Conservation (phyloP, 2,888 invertebrate species). For the Scaptomyza tumidula region DNA sequence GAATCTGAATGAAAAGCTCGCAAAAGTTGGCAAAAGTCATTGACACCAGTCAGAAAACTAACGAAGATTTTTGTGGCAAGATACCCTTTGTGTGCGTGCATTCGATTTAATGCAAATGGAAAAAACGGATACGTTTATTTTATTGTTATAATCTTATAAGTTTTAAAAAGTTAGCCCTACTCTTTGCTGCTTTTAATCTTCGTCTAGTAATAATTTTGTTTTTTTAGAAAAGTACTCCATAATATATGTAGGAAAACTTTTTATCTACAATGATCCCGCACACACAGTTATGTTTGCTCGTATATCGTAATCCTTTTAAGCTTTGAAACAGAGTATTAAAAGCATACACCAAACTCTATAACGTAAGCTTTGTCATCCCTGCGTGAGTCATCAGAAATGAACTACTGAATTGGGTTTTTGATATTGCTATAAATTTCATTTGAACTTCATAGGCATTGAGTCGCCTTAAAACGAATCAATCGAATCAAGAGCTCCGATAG, state of each 20-base stretch:
- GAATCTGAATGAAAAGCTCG: conserved; percentile 6
- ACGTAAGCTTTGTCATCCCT: conserved; percentile 33
- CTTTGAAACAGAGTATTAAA: not conserved
- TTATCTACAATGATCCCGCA: not conserved
- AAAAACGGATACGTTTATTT: too few relatives aligned
- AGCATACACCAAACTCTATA: not conserved
- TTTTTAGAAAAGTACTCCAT: too few relatives aligned
- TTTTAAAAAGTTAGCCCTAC: too few relatives aligned
- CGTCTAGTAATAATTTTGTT: too few relatives aligned
- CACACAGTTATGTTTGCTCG: too few relatives aligned
- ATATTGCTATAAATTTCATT: conserved; percentile 13
- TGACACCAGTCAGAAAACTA: conserved; percentile 27
- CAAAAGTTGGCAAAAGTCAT: conserved; percentile 43
- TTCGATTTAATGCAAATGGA: too few relatives aligned
- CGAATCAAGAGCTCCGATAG: not conserved
- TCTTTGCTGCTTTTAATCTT: too few relatives aligned
- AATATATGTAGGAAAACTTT: not conserved
- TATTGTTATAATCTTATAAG: too few relatives aligned
- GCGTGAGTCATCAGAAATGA: conserved; percentile 42
- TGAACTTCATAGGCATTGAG: conserved; percentile 5
- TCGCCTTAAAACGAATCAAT: too few relatives aligned
- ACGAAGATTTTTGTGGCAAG: not conserved
- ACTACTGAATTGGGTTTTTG: conserved; percentile 3
- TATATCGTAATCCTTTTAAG: not conserved
- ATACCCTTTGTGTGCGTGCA: conserved; percentile 11